Conservation (phyloP, 2,888 invertebrate genomes). For the Spodoptera picta region DNA sequence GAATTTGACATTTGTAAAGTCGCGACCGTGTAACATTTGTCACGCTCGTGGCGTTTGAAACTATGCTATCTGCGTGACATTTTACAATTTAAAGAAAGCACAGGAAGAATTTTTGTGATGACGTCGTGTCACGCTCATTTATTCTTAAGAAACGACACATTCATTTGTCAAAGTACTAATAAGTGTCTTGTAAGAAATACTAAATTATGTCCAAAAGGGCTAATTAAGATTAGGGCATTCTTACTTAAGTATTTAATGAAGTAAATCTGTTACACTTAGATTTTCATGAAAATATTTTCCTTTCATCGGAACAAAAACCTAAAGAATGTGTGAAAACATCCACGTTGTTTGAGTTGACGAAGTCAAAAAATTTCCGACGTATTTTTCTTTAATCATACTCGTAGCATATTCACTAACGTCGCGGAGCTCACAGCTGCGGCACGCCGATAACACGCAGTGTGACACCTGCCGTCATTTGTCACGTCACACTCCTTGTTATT, state of each 20-base stretch:
- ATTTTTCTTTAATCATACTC: constrained; percentile 56
- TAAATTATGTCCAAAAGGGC: too few relatives aligned
- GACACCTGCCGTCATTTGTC: constrained; percentile 51
- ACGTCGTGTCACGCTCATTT: too few relatives aligned
- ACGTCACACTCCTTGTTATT: constrained; percentile 42
- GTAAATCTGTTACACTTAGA: constrained; percentile 3
- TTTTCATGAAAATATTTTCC: constrained; percentile 8
- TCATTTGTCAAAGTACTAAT: too few relatives aligned
- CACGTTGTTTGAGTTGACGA: constrained; percentile 16
- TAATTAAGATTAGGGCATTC: too few relatives aligned
- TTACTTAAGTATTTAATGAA: too few relatives aligned
- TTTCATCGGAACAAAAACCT: constrained; percentile 22
- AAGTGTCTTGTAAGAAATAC: too few relatives aligned
- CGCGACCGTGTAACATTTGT: constrained; percentile 72
- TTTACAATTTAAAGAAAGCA: constrained; percentile 9
- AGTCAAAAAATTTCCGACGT: constrained; percentile 21
- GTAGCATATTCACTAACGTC: constrained; percentile 38
- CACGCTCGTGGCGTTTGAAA: constrained; percentile 59
- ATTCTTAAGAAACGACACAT: too few relatives aligned
- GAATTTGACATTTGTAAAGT: constrained; percentile 67
- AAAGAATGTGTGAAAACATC: constrained; percentile 33
- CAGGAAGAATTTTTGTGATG: too few relatives aligned
- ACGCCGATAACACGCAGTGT: constrained; percentile 55
- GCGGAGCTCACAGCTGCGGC: constrained; percentile 57
- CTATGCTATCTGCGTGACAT: constrained; percentile 58